Evolutionary conservation across 2,797 vertebrate species (phyloP).

Genomic region (Syngnathus acus): DNA sequence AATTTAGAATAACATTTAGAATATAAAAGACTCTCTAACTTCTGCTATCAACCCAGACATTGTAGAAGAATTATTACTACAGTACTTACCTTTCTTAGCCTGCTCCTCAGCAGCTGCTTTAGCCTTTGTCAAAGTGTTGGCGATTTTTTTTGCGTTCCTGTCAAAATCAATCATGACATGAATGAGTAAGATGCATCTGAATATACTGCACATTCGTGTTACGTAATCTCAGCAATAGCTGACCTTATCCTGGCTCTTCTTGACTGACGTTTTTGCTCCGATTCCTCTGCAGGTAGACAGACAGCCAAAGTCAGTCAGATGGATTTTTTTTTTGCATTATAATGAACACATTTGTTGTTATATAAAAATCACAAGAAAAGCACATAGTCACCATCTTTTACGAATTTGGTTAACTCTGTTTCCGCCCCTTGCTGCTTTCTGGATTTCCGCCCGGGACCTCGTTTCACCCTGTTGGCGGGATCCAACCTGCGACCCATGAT

Average conservation of each 20-base stretch:
- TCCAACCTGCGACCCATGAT: slow-evolving; percentile 90
- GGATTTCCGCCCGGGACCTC: slow-evolving; percentile 85
- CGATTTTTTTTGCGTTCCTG: slow-evolving; percentile 67
- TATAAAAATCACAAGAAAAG: neutral
- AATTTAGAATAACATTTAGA: neutral
- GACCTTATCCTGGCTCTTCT: slow-evolving; percentile 83
- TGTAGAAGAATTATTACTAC: neutral
- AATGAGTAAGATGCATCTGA: slow-evolving; percentile 2
- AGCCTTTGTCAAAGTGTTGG: slow-evolving; percentile 41
- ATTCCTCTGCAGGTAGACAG: neutral
- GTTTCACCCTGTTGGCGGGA: slow-evolving; percentile 77
- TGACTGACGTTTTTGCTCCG: slow-evolving; percentile 73
- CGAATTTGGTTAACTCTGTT: slow-evolving; percentile 78
- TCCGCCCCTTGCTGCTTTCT: slow-evolving; percentile 90
- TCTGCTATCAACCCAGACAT: neutral
- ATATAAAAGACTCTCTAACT: no score
- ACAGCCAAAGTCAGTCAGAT: neutral
- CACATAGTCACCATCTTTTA: slow-evolving; percentile 71
- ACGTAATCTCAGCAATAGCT: slow-evolving; percentile 12
- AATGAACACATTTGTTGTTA: neutral
- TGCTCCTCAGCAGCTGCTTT: slow-evolving; percentile 35
- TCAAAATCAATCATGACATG: slow-evolving; percentile 5
- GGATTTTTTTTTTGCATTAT: neutral
- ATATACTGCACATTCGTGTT: neutral
- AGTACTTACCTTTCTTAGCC: slow-evolving; percentile 58